A percentile compares a stretch with the other conserved stretches of the same genome.
phyloP scores from a whole-genome alignment of 1,140 invertebrate genomes.

The Tribolium castaneum region DNA sequence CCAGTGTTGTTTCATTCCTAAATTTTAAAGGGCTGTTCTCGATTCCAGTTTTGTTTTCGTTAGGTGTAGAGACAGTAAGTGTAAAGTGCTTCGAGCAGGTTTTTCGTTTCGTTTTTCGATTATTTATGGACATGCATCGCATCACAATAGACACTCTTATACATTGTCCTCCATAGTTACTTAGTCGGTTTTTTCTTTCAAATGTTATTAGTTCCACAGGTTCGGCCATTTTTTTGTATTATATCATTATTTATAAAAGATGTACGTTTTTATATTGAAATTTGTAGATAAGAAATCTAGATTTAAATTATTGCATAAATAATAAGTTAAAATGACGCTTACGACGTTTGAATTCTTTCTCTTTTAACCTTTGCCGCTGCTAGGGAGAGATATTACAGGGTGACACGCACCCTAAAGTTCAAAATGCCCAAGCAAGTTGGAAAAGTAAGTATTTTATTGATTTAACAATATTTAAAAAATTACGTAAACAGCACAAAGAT shows the following conservation, averaged over 20 bases:
- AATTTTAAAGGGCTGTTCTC: conserved; percentile 23
- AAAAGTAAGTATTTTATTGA: no score
- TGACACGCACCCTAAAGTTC: no score
- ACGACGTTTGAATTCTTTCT: not conserved
- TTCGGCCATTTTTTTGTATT: conserved; percentile 29
- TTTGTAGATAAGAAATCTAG: conserved; percentile 39
- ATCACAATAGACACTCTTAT: conserved; percentile 5
- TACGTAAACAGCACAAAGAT: no score
- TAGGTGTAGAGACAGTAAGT: not conserved
- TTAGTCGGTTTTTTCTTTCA: not conserved
- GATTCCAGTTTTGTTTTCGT: not conserved
- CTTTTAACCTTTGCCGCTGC: not conserved
- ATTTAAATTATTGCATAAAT: conserved; percentile 40
- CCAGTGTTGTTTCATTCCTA: conserved; percentile 32
- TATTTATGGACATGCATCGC: conserved; percentile 1
- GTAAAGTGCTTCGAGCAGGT: conserved; percentile 1
- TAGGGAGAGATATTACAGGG: no score
- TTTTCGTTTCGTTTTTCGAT: not conserved
- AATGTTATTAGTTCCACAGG: not conserved
- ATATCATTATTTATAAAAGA: conserved; percentile 23
- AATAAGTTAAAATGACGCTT: conserved; percentile 6
- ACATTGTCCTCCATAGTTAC: not conserved
- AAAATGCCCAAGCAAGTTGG: no score
- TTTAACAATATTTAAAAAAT: no score
- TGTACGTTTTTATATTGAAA: conserved; percentile 41